Base-by-base conservation (phyloP, 2,888 invertebrate species). In the Fragum sueziense region DNA sequence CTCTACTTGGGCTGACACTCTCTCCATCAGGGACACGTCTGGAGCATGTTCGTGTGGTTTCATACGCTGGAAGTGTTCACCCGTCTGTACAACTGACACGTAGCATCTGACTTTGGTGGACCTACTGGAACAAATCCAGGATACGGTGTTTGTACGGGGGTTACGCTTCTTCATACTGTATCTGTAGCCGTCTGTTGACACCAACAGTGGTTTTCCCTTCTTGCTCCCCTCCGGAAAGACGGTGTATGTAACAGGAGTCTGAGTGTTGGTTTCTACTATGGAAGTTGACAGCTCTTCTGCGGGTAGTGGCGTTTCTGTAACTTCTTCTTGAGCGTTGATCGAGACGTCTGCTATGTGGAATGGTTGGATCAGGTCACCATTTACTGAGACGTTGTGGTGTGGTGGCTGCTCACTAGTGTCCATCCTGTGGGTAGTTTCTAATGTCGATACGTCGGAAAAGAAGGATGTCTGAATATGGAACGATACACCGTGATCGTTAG, bases 221-320 rank as follows among this genome's bases (percentile, higher is more conserved):
- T 70, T 70, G 29, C 70, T 70, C 11, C 70, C 70, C 25, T 27
- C 57, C 25, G 57, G 57, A 57, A 57, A 57, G 11, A 41, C 51
- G 6, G 51, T 29, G 52, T 47, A 69, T 27, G 47, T 47, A 29
- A 41, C 69, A 47, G 4, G 4, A n/a, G 17, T 47, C 17, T 3
- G 20, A 47, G 47, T 47, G n/a, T 47, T n/a, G 14, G 47, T 3
- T 47, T 47, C 20, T 14, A 20, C 47, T 47, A 14, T 47, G 47
- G 3, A 2, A n/a, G 47, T 14, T 37, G 37, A 9, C 37, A 37
- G 14, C 14, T 37, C 37, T 37, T 37, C 37, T 9, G 6, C 37
- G 14, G 37, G 14, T 14, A 37, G 37, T 9, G 37, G 37, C 14
- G 37, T 47, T n/a, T 47, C 47, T 47, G 17, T 47, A 2, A 47